Percentiles rank a stretch among this genome's conserved stretches.
These are phyloP conservation scores for Tokudaia tokunoshimensis DNA, from an alignment of 2,797 vertebrate genomes.

Conservation along the genomic window DNA sequence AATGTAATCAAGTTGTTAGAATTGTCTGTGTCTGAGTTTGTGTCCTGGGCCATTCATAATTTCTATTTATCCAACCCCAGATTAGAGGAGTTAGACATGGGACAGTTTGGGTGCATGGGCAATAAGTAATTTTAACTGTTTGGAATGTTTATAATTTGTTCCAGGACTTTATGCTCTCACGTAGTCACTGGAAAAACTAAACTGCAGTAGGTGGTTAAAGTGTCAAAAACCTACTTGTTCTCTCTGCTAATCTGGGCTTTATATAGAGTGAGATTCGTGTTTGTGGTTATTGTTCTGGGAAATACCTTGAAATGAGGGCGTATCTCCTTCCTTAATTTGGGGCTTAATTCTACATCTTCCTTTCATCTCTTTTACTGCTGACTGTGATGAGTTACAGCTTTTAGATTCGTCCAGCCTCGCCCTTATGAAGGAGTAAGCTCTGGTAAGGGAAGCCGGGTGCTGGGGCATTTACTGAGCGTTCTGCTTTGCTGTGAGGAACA, in stretches of 20 bases:
- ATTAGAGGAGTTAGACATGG: background rate
- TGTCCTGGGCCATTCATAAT: background rate
- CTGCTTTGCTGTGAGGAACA: background rate
- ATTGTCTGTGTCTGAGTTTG: conserved; percentile 15
- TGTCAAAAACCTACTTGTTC: background rate
- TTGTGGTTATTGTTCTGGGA: conserved; percentile 1
- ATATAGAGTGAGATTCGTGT: background rate
- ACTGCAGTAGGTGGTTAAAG: background rate
- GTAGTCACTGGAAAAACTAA: background rate
- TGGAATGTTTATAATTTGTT: conserved; percentile 19
- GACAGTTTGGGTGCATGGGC: background rate
- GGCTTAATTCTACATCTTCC: background rate
- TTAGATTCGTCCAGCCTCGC: background rate
- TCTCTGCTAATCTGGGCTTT: background rate
- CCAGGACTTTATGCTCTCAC: conserved; percentile 4
- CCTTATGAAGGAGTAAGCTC: background rate
- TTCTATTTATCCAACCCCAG: background rate
- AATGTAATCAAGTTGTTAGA: background rate
- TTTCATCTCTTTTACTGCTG: background rate
- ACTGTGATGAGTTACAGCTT: background rate
- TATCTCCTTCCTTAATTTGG: background rate
- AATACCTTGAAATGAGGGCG: background rate
- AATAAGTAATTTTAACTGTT: conserved; percentile 17
- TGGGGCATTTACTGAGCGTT: background rate
- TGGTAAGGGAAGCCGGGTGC: background rate